Evolutionary conservation across 92 coral and sea anemone genomes (phyloP), one percentile per base, ranked within the genome.

Genomic region (Isaurus tuberculatus): DNA sequence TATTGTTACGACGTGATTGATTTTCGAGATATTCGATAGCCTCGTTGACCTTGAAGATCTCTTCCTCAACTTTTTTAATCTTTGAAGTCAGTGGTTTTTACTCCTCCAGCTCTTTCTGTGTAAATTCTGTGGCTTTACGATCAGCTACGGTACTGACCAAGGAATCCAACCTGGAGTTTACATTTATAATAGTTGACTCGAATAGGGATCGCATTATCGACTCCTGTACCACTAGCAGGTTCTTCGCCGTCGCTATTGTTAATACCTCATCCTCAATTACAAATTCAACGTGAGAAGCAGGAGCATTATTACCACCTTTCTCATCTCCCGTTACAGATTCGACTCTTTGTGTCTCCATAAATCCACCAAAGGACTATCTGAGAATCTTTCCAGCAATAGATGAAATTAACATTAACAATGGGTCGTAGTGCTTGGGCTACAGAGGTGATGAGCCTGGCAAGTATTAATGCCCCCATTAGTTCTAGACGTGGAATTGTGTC

Each of bases 401-500:
- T 65, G 1, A 49, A 55, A 58, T 84, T 65, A 43, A 73, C 34
- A 42, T 75, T 77, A 16, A 85, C 31, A 31, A 72, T 49, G 29
- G 65, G 72, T 58, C 27, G 43, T 43, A 75, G 44, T 29, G 79
- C 72, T 29, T 40, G 34, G 36, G 72, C 60, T 26, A 30, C 78
- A 19, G 40, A 75, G 37, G 25, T 81, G 31, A 79, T 28, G 23
- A 84, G 75, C 72, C 40, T 77, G 8, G 79, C 91, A 15, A 84
- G 82, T 48, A 75, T 63, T 14, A 84, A 32, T 7, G 85, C 86
- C 2, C 77, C 86, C 29, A 88, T 31, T 34, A 84, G 68, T 75
- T 89, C 86, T 4, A 89, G 58, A 71, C 87, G 80, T 1, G 89
- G 89, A 29, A 80, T 89, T 11, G 89, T 85, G 77, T 89, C 84